Base-by-base conservation (phyloP, 2,113 vertebrate genomes). In the Hylia prasina region DNA sequence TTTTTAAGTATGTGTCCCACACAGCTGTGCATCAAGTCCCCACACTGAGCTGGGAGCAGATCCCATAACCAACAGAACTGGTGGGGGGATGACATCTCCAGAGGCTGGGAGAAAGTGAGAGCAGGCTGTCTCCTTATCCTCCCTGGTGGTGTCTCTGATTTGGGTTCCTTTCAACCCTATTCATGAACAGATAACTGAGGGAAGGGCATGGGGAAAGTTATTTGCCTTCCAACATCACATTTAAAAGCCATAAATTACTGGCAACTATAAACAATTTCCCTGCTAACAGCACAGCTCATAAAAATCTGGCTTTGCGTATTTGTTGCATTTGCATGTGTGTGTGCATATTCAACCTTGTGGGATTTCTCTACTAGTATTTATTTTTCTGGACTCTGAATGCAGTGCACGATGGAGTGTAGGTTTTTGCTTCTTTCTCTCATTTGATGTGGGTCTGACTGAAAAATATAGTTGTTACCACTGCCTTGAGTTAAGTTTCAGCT, bases 241-340 rank as follows among this genome's bases (percentile, higher is more conserved):
- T 97, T 97, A 96, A 98, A 98, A 97, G 93, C 93, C 95, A 88
- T 98, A 97, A 98, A 98, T 98, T 97, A 92, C 53, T 24, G 33
- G 65, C 75, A 93, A 82, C 97, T 95, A 96, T 98, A 98, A 98
- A 97, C 97, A 98, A 98, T 97, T 78, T 94, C 89, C 81, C 77
- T 92, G 79, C 86, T 96, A 94, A 98, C 13, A 18, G 76, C 69
- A 64, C 65, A 9, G 96, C 96, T 97, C 96, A 91, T 98, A 98
- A 98, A 98, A 93, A 91, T 86, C 87, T 95, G 94, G 64, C 79
- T 93, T 90, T 94, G 87, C 1, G 9, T 91, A 78, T 94, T 86
- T 82, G 93, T 73, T 33, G 42, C 5, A 15, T 72, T 76, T 1
- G 0, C 22, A 4, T 94, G 95, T 91, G 90, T 68, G 63, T 82